A percentile compares a stretch with the other conserved stretches of the same genome.
Conservation (phyloP, 2,797 vertebrate genomes). For the Champsocephalus gunnari region DNA sequence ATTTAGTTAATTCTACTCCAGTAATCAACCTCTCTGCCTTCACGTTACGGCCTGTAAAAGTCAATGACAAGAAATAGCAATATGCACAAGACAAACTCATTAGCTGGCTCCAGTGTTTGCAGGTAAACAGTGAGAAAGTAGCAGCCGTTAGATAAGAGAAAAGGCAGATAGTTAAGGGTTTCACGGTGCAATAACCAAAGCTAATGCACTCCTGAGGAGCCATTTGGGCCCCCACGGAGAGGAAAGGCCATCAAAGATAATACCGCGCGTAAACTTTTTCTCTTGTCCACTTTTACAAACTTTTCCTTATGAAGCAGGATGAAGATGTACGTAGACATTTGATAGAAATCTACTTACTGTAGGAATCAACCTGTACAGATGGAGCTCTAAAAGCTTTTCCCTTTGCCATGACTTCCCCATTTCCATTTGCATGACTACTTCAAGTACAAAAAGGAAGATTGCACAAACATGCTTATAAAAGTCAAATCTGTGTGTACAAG, state of each 20-base stretch:
- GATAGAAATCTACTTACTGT: constrained; percentile 34
- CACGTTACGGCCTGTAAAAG: constrained; percentile 74
- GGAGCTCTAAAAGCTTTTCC: constrained; percentile 62
- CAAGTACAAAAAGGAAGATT: constrained; percentile 53
- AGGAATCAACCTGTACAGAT: constrained; percentile 22
- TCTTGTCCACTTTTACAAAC: constrained; percentile 37
- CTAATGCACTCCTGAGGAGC: constrained; percentile 73
- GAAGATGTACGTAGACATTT: constrained; percentile 7
- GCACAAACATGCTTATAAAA: constrained; percentile 32
- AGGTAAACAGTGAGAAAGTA: constrained; percentile 74
- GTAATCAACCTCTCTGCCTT: constrained; percentile 52
- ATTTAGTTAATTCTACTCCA: constrained; percentile 63
- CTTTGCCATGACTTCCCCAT: constrained; percentile 18
- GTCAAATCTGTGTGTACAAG: constrained; percentile 53
- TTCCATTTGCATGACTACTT: constrained; percentile 64
- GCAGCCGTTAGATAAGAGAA: constrained; percentile 66
- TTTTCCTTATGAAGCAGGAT: constrained; percentile 23
- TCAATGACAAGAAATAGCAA: constrained; percentile 78
- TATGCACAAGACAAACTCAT: constrained; percentile 77
- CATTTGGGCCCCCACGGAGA: constrained; percentile 31
- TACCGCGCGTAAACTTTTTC: constrained; percentile 50
- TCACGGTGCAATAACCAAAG: constrained; percentile 66
- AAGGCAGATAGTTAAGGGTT: constrained; percentile 56
- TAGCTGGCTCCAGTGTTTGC: constrained; percentile 64
- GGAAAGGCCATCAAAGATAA: constrained; percentile 55